These are phyloP conservation scores for Lasioglossum vierecki DNA, from an alignment of 2,888 invertebrate genomes.

Conservation along the genomic window DNA sequence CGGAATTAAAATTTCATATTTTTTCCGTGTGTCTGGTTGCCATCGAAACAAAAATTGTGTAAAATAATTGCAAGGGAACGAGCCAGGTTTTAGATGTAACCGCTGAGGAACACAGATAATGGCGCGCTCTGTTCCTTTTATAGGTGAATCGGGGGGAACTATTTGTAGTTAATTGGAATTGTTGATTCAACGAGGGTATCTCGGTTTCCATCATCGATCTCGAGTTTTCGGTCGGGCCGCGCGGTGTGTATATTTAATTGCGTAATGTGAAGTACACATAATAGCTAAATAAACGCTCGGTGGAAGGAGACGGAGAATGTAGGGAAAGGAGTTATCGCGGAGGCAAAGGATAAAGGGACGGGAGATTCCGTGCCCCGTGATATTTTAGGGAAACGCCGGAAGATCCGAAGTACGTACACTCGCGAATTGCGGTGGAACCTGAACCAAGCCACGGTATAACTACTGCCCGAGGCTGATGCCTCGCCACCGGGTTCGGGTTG, in stretches of 20 bases:
- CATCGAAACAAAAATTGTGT: background rate
- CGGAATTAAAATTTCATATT: background rate
- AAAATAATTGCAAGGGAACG: background rate
- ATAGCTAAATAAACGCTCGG: conserved; percentile 70
- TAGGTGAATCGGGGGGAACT: background rate
- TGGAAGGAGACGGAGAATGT: conserved; percentile 2
- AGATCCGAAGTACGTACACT: conserved; percentile 38
- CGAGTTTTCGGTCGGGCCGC: background rate
- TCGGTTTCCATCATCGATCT: conserved; percentile 56
- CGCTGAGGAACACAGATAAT: background rate
- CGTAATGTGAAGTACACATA: conserved; percentile 72
- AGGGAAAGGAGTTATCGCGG: conserved; percentile 28
- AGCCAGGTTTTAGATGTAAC: background rate
- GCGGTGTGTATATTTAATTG: conserved; percentile 69
- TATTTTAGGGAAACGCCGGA: conserved; percentile 53
- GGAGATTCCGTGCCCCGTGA: conserved; percentile 31
- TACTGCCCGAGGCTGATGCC: conserved; percentile 64
- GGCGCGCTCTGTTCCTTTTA: background rate
- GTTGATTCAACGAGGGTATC: background rate
- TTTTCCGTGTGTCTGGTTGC: background rate
- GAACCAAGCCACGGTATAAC: conserved; percentile 55
- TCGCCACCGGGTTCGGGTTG: conserved; percentile 47
- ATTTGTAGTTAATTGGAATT: background rate
- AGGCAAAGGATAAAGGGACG: conserved; percentile 14
- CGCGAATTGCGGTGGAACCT: conserved; percentile 39